Evolutionary conservation across 2,797 vertebrate genomes (phyloP).

Genomic region (Basileuterus tristriatus): DNA sequence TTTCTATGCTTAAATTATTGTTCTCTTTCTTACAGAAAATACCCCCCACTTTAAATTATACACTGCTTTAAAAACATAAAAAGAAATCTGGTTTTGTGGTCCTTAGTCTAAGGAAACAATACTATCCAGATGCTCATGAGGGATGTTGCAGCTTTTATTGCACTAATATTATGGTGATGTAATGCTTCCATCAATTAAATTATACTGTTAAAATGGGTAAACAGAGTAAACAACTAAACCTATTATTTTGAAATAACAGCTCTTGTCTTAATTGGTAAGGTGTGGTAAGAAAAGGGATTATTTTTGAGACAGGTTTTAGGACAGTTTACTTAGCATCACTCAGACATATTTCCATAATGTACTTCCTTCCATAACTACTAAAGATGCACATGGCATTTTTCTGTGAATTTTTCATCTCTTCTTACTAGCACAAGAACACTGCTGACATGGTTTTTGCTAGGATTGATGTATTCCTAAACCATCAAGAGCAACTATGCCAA

Average conservation of each 20-base stretch:
- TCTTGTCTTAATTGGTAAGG: conserved; percentile 17
- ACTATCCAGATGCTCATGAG: neutral
- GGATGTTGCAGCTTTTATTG: neutral
- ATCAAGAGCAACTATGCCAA: neutral
- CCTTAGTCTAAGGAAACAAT: neutral
- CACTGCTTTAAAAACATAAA: neutral
- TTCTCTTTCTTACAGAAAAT: neutral
- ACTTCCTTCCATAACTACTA: neutral
- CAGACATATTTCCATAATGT: neutral
- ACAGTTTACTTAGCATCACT: neutral
- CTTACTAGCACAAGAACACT: neutral
- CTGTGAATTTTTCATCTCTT: neutral
- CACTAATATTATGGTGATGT: neutral
- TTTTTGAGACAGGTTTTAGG: neutral
- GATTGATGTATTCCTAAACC: neutral
- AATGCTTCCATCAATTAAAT: conserved; percentile 32
- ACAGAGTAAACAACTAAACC: conserved; percentile 36
- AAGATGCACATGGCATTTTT: neutral
- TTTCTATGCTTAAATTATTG: neutral
- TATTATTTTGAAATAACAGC: conserved; percentile 39
- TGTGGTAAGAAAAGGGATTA: neutral
- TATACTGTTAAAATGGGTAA: neutral
- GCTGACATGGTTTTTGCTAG: neutral
- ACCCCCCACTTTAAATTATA: neutral
- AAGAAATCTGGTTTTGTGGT: neutral